Conservation (phyloP, 2,888 invertebrate species). For the Pachliopta kotzebuea region DNA sequence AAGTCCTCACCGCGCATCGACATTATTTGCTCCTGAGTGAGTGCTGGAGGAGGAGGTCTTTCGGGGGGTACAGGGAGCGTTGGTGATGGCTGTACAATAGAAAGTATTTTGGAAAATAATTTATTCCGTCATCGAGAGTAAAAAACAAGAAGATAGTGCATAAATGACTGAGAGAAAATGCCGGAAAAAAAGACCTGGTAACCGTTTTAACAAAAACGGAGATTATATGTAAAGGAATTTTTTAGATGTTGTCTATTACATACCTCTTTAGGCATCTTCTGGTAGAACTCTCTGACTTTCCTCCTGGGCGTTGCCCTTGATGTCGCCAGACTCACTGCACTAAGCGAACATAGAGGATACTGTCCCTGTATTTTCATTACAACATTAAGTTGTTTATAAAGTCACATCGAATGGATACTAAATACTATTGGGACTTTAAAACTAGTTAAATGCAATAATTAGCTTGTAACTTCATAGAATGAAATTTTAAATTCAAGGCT, state of each 20-base stretch:
- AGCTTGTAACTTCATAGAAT: no score
- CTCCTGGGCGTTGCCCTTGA: slow-evolving; percentile 49
- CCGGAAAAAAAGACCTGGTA: no score
- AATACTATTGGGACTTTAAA: no score
- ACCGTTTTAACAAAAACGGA: not conserved
- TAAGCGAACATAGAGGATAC: slow-evolving; percentile 56
- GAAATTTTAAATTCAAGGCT: no score
- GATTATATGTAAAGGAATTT: not conserved
- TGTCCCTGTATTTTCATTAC: slow-evolving; percentile 46
- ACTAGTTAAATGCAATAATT: no score
- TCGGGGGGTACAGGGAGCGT: slow-evolving; percentile 55
- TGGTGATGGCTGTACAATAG: slow-evolving; percentile 42
- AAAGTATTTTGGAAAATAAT: not conserved
- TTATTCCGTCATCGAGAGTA: not conserved
- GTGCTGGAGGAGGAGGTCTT: slow-evolving; percentile 46
- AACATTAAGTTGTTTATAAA: slow-evolving; percentile 13
- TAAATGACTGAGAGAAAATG: no score
- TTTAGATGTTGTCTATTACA: slow-evolving; percentile 19
- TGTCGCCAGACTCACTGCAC: slow-evolving; percentile 64
- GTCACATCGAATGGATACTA: not conserved
- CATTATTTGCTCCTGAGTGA: slow-evolving; percentile 59
- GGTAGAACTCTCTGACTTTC: slow-evolving; percentile 63
- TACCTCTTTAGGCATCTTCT: slow-evolving; percentile 60
- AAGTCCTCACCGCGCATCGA: slow-evolving; percentile 62
- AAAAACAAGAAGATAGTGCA: no score